phyloP scores from a whole-genome alignment of 2,888 invertebrate species.

The Hydraecia micacea region DNA sequence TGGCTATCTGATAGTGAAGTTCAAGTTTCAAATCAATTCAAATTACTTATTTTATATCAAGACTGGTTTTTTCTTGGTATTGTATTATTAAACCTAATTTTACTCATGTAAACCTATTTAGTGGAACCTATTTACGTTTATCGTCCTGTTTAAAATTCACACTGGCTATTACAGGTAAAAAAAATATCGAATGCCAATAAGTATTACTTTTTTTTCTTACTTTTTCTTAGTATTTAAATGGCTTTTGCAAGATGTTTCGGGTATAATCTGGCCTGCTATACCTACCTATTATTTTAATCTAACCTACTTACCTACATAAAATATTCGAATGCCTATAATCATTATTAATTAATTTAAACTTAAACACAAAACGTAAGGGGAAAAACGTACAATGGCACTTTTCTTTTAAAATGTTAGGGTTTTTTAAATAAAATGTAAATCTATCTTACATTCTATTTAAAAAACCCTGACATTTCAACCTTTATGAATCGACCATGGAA shows the following conservation, averaged over 20 bases:
- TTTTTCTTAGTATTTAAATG: neutral
- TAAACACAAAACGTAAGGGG: neutral
- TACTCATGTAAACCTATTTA: neutral
- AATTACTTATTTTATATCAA: neutral
- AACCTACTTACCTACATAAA: too few species aligned
- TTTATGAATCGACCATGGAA: neutral
- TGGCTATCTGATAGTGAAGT: neutral
- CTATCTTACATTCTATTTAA: too few species aligned
- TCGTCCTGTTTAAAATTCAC: neutral
- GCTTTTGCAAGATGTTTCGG: too few species aligned
- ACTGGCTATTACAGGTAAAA: neutral
- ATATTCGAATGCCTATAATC: neutral
- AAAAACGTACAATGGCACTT: neutral
- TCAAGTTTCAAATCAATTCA: neutral
- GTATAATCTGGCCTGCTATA: neutral
- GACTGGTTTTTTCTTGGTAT: neutral
- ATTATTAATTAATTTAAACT: neutral
- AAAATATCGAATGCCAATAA: conserved; percentile 3
- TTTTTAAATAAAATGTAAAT: neutral
- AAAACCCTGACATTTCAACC: too few species aligned
- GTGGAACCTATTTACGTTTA: neutral
- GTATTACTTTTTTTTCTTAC: neutral
- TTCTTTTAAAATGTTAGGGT: neutral
- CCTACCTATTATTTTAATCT: neutral
- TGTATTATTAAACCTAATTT: neutral